phyloP scores from a whole-genome alignment of 23 tunicate species.

The Trididemnum miniatum region DNA sequence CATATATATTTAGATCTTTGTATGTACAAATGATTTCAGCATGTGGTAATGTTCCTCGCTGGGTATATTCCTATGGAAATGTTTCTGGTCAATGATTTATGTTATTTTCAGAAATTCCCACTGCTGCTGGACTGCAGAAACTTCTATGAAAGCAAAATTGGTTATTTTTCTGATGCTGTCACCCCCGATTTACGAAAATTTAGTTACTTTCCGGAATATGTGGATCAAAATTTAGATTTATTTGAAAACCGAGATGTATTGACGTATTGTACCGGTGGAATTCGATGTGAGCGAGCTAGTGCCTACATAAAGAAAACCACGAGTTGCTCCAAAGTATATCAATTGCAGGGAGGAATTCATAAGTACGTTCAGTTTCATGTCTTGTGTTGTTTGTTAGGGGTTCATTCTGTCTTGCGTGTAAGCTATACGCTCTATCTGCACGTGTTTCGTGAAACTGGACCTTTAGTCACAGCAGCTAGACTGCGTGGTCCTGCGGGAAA shows the following conservation, averaged over 20 bases:
- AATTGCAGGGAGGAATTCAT: slow-evolving; percentile 85
- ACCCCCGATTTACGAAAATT: slow-evolving; percentile 72
- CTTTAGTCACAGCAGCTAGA: too few species aligned
- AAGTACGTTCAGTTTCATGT: slow-evolving; percentile 27
- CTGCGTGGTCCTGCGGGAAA: too few species aligned
- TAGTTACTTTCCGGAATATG: slow-evolving; percentile 83
- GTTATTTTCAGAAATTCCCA: slow-evolving; percentile 29
- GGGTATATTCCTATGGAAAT: too few species aligned
- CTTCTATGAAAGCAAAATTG: slow-evolving; percentile 87
- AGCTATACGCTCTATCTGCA: too few species aligned
- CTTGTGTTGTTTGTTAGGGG: neutral
- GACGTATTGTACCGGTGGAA: slow-evolving; percentile 88
- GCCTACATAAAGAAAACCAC: slow-evolving; percentile 70
- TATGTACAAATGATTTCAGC: too few species aligned
- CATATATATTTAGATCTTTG: too few species aligned
- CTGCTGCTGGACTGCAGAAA: slow-evolving; percentile 70
- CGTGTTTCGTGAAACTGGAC: too few species aligned
- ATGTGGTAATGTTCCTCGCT: too few species aligned
- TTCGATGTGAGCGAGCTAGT: slow-evolving; percentile 82
- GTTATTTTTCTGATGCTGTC: slow-evolving; percentile 66
- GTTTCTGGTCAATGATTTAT: too few species aligned
- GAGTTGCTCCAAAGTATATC: slow-evolving; percentile 59
- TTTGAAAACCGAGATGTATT: slow-evolving; percentile 56
- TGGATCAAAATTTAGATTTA: slow-evolving; percentile 45
- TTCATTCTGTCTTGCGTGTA: too few species aligned